These are phyloP conservation scores for Lasioglossum oenotherae DNA, from an alignment of 2,888 invertebrate species.

Conservation along the genomic window DNA sequence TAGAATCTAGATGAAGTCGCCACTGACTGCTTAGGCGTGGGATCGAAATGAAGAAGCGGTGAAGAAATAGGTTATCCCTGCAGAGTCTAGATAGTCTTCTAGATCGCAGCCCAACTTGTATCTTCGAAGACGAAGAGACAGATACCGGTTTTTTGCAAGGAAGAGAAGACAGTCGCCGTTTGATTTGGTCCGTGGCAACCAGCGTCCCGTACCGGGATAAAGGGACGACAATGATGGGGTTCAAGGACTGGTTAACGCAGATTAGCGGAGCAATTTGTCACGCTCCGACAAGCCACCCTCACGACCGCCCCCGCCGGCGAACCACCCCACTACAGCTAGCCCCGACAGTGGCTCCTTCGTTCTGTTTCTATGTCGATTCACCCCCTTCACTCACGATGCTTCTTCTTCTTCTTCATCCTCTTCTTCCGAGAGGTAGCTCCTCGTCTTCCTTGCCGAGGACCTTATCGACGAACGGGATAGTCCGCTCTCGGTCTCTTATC, in stretches of 20 bases:
- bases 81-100: background rate
- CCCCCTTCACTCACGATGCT: constrained; percentile 55
- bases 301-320: constrained; percentile 45
- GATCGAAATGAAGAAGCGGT: too few relatives aligned
- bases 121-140: background rate
- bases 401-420: constrained; percentile 51
- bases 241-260: constrained; percentile 83
- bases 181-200: constrained; percentile 62
- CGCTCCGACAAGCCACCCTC: constrained; percentile 79
- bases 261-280: constrained; percentile 83
- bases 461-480: constrained; percentile 61
- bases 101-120: background rate
- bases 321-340: constrained; percentile 44
- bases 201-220: constrained; percentile 77
- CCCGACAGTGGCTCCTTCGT: constrained; percentile 37
- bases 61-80: background rate
- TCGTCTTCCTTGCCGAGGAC: background rate
- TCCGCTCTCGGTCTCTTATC: constrained; percentile 63
- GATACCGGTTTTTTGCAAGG: background rate
- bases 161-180: constrained; percentile 38
- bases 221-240: constrained; percentile 78
- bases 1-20: background rate
- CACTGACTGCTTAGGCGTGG: background rate
- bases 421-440: constrained; percentile 30
- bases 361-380: constrained; percentile 65